Evolutionary conservation across 2,888 invertebrate genomes (phyloP).

Genomic region (Spodoptera littoralis): DNA sequence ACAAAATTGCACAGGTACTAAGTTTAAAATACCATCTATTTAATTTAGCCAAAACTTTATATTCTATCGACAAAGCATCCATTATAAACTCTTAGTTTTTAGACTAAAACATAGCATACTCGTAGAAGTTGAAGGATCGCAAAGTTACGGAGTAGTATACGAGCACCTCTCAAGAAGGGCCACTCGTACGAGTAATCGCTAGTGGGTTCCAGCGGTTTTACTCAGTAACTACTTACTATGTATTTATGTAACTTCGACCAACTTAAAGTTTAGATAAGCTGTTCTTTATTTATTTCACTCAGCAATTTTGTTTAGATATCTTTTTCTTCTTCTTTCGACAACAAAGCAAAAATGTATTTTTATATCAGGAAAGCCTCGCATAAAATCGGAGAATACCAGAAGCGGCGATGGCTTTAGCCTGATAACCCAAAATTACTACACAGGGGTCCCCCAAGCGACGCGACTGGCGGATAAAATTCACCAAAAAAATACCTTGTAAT

Average conservation of each 20-base stretch:
- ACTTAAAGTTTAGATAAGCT: too few relatives aligned
- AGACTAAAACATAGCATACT: slow-evolving; percentile 1
- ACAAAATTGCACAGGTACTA: too few relatives aligned
- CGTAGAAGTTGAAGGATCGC: slow-evolving; percentile 21
- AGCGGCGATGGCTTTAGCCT: slow-evolving; percentile 17
- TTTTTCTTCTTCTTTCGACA: too few relatives aligned
- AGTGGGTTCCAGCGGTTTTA: slow-evolving; percentile 1
- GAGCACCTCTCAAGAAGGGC: slow-evolving; percentile 21
- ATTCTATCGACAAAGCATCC: neutral
- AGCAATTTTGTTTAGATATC: too few relatives aligned
- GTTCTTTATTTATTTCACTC: too few relatives aligned
- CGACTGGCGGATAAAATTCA: slow-evolving; percentile 40
- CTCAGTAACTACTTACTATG: neutral
- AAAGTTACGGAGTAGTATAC: slow-evolving; percentile 4
- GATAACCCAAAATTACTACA: slow-evolving; percentile 43
- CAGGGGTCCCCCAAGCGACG: slow-evolving; percentile 10
- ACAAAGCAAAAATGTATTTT: neutral
- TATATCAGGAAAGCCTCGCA: slow-evolving; percentile 6
- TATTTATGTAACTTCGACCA: neutral
- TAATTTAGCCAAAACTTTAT: too few relatives aligned
- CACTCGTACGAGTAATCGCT: slow-evolving; percentile 2
- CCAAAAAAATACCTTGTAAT: slow-evolving; percentile 55
- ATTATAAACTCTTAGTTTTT: slow-evolving; percentile 16
- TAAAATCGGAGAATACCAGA: slow-evolving; percentile 21
- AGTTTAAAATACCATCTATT: too few relatives aligned